A percentile compares a stretch with the other conserved stretches of the same genome.
phyloP scores from a whole-genome alignment of 2,888 invertebrate species.

The Ashinkailepas kermadecensis region DNA sequence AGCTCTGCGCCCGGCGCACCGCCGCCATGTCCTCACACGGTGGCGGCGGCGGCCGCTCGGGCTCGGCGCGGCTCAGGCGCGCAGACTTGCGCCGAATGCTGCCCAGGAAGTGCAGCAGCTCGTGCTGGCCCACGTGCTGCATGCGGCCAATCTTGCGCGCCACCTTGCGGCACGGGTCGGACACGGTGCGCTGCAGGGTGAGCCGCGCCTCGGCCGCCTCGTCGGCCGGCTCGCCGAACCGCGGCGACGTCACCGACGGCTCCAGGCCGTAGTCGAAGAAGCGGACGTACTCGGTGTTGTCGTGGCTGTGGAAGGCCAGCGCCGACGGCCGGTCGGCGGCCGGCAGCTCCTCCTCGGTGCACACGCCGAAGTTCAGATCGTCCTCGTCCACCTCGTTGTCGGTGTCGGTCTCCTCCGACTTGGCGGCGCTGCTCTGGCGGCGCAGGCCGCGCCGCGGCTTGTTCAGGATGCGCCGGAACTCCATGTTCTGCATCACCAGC shows the following conservation, averaged over 20 bases:
- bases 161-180: constrained; percentile 18
- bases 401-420: neutral
- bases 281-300: constrained; percentile 15
- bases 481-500: constrained; percentile 71
- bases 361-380: neutral
- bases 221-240: neutral
- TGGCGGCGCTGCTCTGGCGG: constrained; percentile 2
- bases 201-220: neutral
- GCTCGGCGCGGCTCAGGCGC: neutral
- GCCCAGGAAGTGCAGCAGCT: neutral
- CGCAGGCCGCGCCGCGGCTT: constrained; percentile 47
- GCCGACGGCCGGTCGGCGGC: neutral
- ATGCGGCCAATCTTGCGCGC: constrained; percentile 7
- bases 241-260: neutral
- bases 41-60: neutral
- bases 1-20: neutral
- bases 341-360: neutral
- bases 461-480: constrained; percentile 67
- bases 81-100: neutral
- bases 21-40: neutral
- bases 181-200: constrained; percentile 12
- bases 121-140: constrained; percentile 1
- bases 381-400: constrained; percentile 6
- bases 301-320: constrained; percentile 5
- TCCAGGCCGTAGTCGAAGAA: neutral